phyloP scores from a whole-genome alignment of 2,888 invertebrate species.

The Apeira syringaria region DNA sequence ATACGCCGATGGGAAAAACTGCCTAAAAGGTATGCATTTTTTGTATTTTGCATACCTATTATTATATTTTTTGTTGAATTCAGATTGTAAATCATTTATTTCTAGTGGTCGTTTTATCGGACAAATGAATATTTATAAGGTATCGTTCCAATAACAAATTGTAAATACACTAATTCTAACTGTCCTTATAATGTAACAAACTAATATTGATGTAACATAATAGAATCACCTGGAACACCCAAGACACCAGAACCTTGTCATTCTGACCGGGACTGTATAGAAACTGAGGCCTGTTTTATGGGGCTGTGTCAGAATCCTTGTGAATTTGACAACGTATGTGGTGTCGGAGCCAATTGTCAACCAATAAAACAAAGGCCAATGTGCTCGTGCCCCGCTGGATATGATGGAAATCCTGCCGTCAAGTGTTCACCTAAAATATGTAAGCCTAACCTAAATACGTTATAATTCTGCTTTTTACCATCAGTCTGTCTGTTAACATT shows the following conservation, averaged over 20 bases:
- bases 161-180: constrained; percentile 48
- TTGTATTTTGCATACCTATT: constrained; percentile 45
- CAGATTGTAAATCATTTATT: no score
- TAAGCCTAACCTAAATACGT: constrained; percentile 77
- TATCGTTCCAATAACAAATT: constrained; percentile 23
- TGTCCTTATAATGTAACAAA: constrained; percentile 52
- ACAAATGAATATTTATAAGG: constrained; percentile 52
- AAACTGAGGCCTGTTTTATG: constrained; percentile 92
- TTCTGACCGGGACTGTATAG: constrained; percentile 92
- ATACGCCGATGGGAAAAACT: constrained; percentile 83
- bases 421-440: constrained; percentile 91
- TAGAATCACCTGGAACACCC: constrained; percentile 88
- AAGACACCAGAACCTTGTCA: constrained; percentile 91
- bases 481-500: no score
- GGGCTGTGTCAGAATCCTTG: constrained; percentile 92
- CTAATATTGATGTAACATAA: constrained; percentile 70
- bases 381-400: constrained; percentile 91
- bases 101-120: constrained; percentile 66
- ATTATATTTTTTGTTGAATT: constrained; percentile 12
- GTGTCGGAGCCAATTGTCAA: constrained; percentile 89
- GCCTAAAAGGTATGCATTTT: constrained; percentile 85
- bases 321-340: constrained; percentile 91
- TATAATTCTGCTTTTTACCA: constrained; percentile 34
- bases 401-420: constrained; percentile 91
- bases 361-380: constrained; percentile 93